Evolutionary conservation across 1,140 invertebrate genomes (phyloP), one percentile per base, ranked within the genome.

Genomic region (Protaetia brevitarsis): DNA sequence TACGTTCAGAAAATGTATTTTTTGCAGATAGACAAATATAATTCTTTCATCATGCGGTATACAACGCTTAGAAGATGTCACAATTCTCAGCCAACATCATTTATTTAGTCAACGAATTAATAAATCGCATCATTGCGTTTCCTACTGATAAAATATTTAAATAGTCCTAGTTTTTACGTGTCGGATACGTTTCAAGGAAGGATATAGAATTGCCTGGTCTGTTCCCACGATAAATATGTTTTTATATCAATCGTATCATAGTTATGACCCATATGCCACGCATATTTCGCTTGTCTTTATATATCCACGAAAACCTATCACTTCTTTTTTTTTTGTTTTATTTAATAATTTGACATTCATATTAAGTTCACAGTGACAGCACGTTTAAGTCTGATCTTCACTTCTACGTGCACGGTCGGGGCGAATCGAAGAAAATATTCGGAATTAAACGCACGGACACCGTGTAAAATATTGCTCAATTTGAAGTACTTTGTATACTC

Each of bases 281-380:
- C 28, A 28, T 58, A 27, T 58, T 30, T 27, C 5, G 21, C 28
- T 16, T 58, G 5, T 28, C 8, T 28, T 69, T 71, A 60, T 65
- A 65, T 57, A 67, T 64, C 5, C 51, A 59, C 58, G 58, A 65
- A 63, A n/a, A 66, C 45, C 73, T 76, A 76, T 77, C 75, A 77
- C 74, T 63, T 73, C 70, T 45, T 19, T 45, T 58, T 16, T 34
- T 59, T 68, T n/a, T n/a, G n/a, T n/a, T n/a, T n/a, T n/a, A n/a
- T n/a, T n/a, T n/a, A n/a, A 68, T 78, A 78, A 78, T 78, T 78
- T 78, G 76, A 78, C 76, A 77, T 73, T 74, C 59, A 61, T 34
- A 61, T 45, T 16, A 45, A 21, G n/a, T n/a, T 45, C 8, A 19
- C 8, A 45, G 37, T 2, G 3, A 5, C 3, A 21, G 13, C 23